Percentiles rank a stretch among this genome's conserved stretches.
Evolutionary conservation across 2,113 vertebrate genomes (phyloP).

Genomic region (Percina caprodes): DNA sequence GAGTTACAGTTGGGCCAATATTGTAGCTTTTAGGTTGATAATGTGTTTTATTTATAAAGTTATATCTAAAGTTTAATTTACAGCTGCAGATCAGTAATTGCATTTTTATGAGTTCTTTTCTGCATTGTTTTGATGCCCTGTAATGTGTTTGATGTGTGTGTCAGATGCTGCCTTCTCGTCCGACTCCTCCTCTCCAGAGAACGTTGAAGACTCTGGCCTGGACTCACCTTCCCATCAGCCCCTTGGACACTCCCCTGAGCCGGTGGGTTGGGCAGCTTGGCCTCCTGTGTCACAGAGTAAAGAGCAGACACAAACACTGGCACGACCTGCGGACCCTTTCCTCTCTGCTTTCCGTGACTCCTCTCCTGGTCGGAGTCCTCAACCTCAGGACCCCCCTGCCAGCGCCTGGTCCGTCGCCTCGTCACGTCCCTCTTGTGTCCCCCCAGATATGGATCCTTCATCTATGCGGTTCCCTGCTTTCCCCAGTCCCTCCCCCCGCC

Average conservation of each 20-base stretch:
- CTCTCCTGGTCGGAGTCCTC: slow-evolving; percentile 66
- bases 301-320: slow-evolving; percentile 64
- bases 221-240: slow-evolving; percentile 92
- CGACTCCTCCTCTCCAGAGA: slow-evolving; percentile 93
- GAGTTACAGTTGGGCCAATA: not conserved
- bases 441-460: slow-evolving; percentile 58
- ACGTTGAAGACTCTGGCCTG: slow-evolving; percentile 93
- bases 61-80: not conserved
- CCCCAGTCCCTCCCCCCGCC: slow-evolving; percentile 63
- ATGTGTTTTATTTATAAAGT: not conserved
- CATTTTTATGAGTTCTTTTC: not conserved
- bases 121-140: not conserved
- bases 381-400: slow-evolving; percentile 43
- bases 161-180: slow-evolving; percentile 89
- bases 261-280: slow-evolving; percentile 88
- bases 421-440: slow-evolving; percentile 39
- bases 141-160: not conserved
- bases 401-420: slow-evolving; percentile 59
- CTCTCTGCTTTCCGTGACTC: slow-evolving; percentile 78
- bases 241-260: slow-evolving; percentile 89
- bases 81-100: too few relatives aligned
- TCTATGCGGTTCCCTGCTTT: slow-evolving; percentile 76
- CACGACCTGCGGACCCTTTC: slow-evolving; percentile 73
- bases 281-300: slow-evolving; percentile 80
- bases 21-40: not conserved